These are phyloP conservation scores for Microcebus murinus DNA, from an alignment of 2,113 vertebrate species.

Conservation along the genomic window DNA sequence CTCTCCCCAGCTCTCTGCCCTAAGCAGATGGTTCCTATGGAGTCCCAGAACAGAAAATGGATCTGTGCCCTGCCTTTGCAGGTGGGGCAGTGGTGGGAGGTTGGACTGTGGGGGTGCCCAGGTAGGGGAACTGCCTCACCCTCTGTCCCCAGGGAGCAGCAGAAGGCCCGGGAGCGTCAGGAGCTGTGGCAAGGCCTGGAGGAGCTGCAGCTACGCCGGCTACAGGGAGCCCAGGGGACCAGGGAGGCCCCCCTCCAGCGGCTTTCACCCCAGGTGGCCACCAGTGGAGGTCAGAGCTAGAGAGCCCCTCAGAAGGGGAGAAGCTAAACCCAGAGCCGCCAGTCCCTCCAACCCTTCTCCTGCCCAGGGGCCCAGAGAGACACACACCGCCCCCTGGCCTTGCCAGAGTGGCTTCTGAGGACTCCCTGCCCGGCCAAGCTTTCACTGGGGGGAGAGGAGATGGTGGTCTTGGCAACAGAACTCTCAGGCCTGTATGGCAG, in stretches of 20 bases:
- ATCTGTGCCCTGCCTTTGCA: not conserved
- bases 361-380: slow-evolving; percentile 60
- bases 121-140: not conserved
- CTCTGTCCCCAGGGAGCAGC: slow-evolving; percentile 88
- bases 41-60: not conserved
- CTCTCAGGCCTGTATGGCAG: slow-evolving; percentile 49
- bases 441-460: slow-evolving; percentile 2
- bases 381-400: slow-evolving; percentile 7
- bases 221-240: slow-evolving; percentile 88
- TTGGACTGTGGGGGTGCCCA: not conserved
- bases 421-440: slow-evolving; percentile 32
- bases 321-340: slow-evolving; percentile 76
- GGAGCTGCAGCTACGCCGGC: slow-evolving; percentile 89
- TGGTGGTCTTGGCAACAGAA: slow-evolving; percentile 57
- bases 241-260: slow-evolving; percentile 84
- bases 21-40: not conserved
- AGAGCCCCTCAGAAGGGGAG: slow-evolving; percentile 66
- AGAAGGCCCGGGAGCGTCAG: slow-evolving; percentile 90
- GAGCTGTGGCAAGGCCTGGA: slow-evolving; percentile 93
- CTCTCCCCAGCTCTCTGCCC: not conserved
- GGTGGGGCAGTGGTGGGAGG: not conserved
- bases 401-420: slow-evolving; percentile 26
- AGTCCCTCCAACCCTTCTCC: slow-evolving; percentile 75
- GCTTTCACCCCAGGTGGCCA: slow-evolving; percentile 77
- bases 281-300: slow-evolving; percentile 85